Evolutionary conservation across 2,888 invertebrate species (phyloP), one percentile per base, ranked within the genome.

Genomic region (Byasa hedistus): DNA sequence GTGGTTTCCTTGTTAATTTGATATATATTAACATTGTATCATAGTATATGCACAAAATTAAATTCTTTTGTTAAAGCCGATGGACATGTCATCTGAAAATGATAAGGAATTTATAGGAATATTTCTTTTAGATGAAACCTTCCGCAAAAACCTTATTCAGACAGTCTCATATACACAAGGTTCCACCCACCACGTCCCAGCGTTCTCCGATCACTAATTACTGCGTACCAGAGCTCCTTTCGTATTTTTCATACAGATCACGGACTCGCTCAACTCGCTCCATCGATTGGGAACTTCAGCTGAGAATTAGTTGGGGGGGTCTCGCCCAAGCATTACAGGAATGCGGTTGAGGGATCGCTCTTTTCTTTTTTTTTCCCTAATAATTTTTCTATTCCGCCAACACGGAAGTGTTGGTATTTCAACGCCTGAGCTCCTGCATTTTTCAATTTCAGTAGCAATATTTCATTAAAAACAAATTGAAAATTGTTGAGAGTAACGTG

Each of bases 191-290:
- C 68, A 66, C 70, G 68, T 69, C 58, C 55, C 22, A 65, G 68
- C 73, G 71, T 75, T 66, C 65, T 68, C 60, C 64, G 71, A 67
- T 69, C 87, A 85, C 88, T 89, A 89, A 89, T 89, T 89, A 88
- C 86, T 81, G 78, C 83, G 81, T 80, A 79, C 83, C 81, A 73
- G 68, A 64, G 75, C 68, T 69, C 68, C 69, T 66, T 69, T 75
- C 82, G 76, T 83, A 87, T 87, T 88, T 88, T 88, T 88, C 85
- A 89, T 80, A 82, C 89, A 85, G 87, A 87, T 88, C 89, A 89
- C 89, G 89, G 81, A 87, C 76, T 79, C 77, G 77, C 80, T 81
- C 79, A 74, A 76, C 77, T 76, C 76, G 72, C 73, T 76, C 74
- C 72, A 87, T 89, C 85, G 88, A 89, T 89, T 82, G 77, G 75